A percentile compares a stretch with the other conserved stretches of the same genome.
Evolutionary conservation across 1,140 invertebrate genomes (phyloP).

Genomic region (Polypedilum vanderplanki): DNA sequence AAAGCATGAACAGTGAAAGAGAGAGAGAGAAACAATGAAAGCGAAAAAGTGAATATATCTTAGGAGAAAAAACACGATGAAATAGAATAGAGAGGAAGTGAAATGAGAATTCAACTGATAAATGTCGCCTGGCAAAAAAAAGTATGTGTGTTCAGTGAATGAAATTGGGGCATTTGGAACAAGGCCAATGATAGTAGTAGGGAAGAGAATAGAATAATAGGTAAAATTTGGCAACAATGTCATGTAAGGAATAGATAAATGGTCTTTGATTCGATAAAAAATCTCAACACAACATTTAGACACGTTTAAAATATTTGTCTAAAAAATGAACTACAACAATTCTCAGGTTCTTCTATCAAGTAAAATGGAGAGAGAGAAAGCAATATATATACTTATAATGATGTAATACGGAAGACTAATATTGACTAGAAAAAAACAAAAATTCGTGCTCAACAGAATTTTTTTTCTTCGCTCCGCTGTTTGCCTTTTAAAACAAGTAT

Average conservation of each 20-base stretch:
- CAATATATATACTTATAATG: background rate
- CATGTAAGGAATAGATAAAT: too few species aligned
- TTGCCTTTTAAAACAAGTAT: conserved; percentile 9
- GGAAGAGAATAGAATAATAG: background rate
- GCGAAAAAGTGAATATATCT: background rate
- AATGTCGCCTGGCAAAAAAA: conserved; percentile 10
- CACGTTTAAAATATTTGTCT: conserved; percentile 14
- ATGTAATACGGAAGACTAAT: conserved; percentile 12
- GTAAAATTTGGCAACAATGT: background rate
- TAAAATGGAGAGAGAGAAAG: too few species aligned
- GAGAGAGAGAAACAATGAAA: background rate
- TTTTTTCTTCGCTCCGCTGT: background rate
- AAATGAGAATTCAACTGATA: background rate
- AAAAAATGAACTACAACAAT: conserved; percentile 9
- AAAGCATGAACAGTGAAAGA: background rate
- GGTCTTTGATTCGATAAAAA: background rate
- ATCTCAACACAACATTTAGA: conserved; percentile 5
- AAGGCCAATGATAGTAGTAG: background rate
- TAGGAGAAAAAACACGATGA: background rate
- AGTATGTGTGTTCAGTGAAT: background rate
- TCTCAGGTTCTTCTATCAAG: background rate
- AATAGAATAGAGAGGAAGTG: background rate
- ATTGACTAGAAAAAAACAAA: conserved; percentile 1
- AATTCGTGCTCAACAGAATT: conserved; percentile 17
- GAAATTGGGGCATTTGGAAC: conserved; percentile 16